Evolutionary conservation across 2,888 invertebrate genomes (phyloP), one percentile per base, ranked within the genome.

Genomic region (Bhutanitis thaidina): DNA sequence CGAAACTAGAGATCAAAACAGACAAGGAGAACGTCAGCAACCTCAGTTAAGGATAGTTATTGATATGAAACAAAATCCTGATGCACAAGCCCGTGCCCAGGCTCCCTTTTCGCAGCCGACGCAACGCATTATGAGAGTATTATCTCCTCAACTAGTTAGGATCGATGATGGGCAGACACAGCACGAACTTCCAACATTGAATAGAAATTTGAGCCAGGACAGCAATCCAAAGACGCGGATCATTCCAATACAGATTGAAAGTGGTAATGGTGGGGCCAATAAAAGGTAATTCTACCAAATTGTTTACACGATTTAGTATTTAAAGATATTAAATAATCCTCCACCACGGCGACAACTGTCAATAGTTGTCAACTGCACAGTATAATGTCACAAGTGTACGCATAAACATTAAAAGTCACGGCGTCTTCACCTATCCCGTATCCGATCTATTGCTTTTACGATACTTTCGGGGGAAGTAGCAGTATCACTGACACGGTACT

Each of bases 211-310:
- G 60, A 67, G 59, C 29, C 81, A 81, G 48, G 82, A 86, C 32
- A 69, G 58, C 59, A 84, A 84, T 57, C 82, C 88, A 2, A 90
- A 85, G 61, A 90, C 91, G 32, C 84, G 92, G 60, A 90, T 93
- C 60, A 91, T 93, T 69, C 93, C 93, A 12, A 92, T 93, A 60
- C 89, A 91, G 57, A 86, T 93, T 60, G 93, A 93, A 75, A 80
- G 81, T 53, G 65, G 67, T 54, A 79, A 73, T 56, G 69, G 78
- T 56, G 85, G 83, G 55, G 69, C 80, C 57, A 85, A 84, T 55
- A 81, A 79, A 65, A 88, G 87, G 89, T 89, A 71, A 67, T 43
- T 32, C 10, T 32, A 41, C n/a, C 20, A 20, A 20, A 5, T n/a
- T 30, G 4, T 30, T n/a, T 25, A 20, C 20, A 20, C 5, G 20